phyloP scores from a whole-genome alignment of 2,888 invertebrate genomes.

The Notodonta dromedarius region DNA sequence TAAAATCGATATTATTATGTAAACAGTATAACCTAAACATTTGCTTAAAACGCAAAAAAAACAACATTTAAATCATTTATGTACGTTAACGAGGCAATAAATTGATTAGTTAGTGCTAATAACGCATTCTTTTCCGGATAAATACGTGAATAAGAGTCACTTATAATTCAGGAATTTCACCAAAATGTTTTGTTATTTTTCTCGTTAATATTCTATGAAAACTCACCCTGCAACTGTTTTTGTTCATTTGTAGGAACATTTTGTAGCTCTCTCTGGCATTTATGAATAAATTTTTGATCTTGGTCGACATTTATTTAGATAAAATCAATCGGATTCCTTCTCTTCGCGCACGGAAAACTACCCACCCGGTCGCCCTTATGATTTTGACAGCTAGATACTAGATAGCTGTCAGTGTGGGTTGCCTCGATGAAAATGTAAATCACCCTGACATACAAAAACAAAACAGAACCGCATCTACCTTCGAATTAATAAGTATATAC shows the following conservation, averaged over 20 bases:
- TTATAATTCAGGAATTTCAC: background rate
- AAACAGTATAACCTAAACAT: too few relatives aligned
- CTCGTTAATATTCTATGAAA: conserved; percentile 13
- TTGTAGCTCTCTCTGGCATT: conserved; percentile 60
- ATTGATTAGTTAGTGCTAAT: too few relatives aligned
- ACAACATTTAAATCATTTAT: too few relatives aligned
- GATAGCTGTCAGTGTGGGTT: background rate
- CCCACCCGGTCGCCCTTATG: background rate
- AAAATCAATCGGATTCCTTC: conserved; percentile 18
- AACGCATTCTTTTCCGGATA: too few relatives aligned
- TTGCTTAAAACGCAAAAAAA: too few relatives aligned
- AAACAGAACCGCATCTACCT: background rate
- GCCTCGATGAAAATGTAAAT: background rate
- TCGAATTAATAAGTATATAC: too few relatives aligned
- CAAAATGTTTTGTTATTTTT: background rate
- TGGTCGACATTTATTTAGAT: conserved; percentile 57
- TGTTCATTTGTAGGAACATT: conserved; percentile 56
- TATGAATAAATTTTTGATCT: conserved; percentile 64
- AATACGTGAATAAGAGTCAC: background rate
- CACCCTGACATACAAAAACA: background rate
- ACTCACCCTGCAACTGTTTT: conserved; percentile 62
- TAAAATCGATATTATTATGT: too few relatives aligned
- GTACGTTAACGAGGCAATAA: too few relatives aligned
- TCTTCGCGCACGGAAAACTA: conserved; percentile 7
- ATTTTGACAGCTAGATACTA: background rate